Evolutionary conservation across 2,888 invertebrate genomes (phyloP).

Genomic region (Hypsopygia costalis): DNA sequence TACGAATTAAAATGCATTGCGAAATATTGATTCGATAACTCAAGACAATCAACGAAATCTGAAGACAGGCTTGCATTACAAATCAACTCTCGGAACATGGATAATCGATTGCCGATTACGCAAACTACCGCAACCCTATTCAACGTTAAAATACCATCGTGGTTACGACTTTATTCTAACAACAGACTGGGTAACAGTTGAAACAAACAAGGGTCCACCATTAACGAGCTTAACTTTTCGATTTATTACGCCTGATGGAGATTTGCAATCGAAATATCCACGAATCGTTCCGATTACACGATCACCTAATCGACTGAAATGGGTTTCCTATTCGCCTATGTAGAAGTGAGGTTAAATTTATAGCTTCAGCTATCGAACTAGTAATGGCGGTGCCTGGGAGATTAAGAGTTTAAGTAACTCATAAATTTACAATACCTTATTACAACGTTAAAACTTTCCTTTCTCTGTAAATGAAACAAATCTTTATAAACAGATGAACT

Average conservation of each 20-base stretch:
- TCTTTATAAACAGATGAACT: too few species aligned
- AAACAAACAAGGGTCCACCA: conserved; percentile 27
- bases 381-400: neutral
- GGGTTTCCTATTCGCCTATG: conserved; percentile 21
- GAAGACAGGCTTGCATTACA: too few species aligned
- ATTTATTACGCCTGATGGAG: conserved; percentile 41
- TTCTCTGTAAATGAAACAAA: too few species aligned
- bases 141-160: neutral
- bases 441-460: too few species aligned
- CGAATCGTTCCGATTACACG: conserved; percentile 23
- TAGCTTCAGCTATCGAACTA: neutral
- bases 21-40: too few species aligned
- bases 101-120: neutral
- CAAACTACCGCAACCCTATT: neutral
- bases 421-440: too few species aligned
- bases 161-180: conserved; percentile 3
- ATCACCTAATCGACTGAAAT: conserved; percentile 33
- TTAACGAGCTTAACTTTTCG: conserved; percentile 40
- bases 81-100: too few species aligned
- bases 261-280: conserved; percentile 31
- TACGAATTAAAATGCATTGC: too few species aligned
- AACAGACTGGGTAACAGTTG: neutral
- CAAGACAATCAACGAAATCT: too few species aligned
- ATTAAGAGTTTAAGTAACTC: neutral
- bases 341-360: conserved; percentile 11